A percentile compares a stretch with the other conserved stretches of the same genome.
Evolutionary conservation across 2,797 vertebrate species (phyloP).

Genomic region (Eurystomus glaucurus): DNA sequence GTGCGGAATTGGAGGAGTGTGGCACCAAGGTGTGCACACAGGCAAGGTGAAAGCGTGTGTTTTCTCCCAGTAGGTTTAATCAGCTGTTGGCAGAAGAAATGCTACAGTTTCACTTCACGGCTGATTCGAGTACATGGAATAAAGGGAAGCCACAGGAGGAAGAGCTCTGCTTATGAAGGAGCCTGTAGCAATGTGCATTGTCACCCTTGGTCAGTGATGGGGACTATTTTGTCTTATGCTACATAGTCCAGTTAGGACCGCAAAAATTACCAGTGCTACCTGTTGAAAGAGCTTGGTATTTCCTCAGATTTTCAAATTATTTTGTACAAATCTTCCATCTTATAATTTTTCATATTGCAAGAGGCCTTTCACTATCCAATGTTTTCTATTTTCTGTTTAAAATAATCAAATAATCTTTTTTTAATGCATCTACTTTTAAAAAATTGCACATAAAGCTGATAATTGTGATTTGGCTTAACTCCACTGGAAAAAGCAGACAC

Average conservation of each 20-base stretch:
- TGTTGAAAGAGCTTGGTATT: background rate
- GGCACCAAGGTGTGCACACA: fast-evolving
- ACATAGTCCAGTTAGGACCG: fast-evolving
- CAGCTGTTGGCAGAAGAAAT: background rate
- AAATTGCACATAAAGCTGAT: background rate
- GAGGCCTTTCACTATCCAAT: background rate
- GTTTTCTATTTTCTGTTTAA: background rate
- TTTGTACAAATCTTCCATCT: background rate
- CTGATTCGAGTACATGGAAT: fast-evolving
- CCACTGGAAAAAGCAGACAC: background rate
- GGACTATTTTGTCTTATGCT: background rate
- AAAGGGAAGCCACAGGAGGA: background rate
- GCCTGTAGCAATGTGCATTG: background rate
- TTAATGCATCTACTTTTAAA: background rate
- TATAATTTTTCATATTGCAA: background rate
- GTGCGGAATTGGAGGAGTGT: background rate
- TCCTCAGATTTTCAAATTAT: background rate
- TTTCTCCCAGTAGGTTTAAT: fast-evolving
- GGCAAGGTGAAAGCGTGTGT: background rate
- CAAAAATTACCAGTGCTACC: background rate
- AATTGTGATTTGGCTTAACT: background rate
- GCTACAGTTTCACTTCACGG: fast-evolving
- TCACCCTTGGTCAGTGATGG: fast-evolving
- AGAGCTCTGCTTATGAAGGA: background rate
- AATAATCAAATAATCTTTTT: background rate